Base-by-base conservation (phyloP, 2,113 vertebrate species). In the Chaetura pelagica region DNA sequence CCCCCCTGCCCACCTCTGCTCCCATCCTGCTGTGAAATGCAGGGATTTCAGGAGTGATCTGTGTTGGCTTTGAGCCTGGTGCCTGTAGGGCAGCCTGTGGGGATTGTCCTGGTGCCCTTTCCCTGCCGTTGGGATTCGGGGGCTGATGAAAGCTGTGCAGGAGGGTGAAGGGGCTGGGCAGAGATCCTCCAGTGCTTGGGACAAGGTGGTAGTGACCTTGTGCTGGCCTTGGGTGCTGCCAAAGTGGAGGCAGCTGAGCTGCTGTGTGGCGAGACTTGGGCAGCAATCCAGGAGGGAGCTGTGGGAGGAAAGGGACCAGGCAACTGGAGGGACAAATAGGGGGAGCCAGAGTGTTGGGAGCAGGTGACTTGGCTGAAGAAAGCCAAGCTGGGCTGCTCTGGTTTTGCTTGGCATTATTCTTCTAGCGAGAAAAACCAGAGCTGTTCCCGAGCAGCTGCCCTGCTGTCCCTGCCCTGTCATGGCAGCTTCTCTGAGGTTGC, bases 61-160 rank as follows among this genome's bases (percentile, higher is more conserved):
- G 2, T 0, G 0, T 1, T 17, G 23, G 15, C 24, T 54, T 21
- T 32, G 6, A 5, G 0, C 11, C 32, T n/a, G 9, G 13, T 34
- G 44, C 55, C 38, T 40, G 8, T 9, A 27, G 30, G 40, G 30
- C 59, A 55, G 26, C 16, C 15, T 18, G 1, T 8, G 26, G 4
- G 4, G 7, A 3, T 9, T 19, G 32, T 24, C 26, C 26, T n/a
- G 2, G 8, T 32, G 1, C 7, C 40, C 30, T 23, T n/a, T 46
- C 44, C 44, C 44, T 42, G 40, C 40, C 40, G 12, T 42, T 14
- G 40, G 40, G 11, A 42, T 14, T 12, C 40, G 13, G 40, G 40
- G 40, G 40, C 40, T 42, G 40, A 14, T 42, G 14, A 42, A 42
- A 42, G 40, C 40, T 12, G 40, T 40, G 40, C 40, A 42, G 40